Evolutionary conservation across 2,888 invertebrate species (phyloP), one percentile per base, ranked within the genome.

Genomic region (Agriopis aurantiaria): DNA sequence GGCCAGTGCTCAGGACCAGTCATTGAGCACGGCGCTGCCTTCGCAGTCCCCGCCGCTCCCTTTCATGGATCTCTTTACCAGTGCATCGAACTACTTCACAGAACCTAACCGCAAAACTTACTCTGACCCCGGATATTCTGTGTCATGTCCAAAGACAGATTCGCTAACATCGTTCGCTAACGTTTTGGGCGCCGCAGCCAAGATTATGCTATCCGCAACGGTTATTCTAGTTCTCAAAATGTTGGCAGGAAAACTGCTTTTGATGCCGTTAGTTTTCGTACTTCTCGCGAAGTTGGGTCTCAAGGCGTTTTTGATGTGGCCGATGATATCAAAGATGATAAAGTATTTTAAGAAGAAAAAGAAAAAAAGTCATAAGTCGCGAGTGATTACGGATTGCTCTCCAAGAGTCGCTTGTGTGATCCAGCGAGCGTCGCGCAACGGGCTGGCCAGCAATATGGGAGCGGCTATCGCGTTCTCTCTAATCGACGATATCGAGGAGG

Each of bases 281-380:
- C 73, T 94, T 49, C 77, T 92, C 40, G 86, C 85, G n/a, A 95
- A 94, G 79, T 77, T 93, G 64, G 91, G 93, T 52, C 76, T 94
- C 48, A 95, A 95, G 78, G 86, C 90, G 2, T 79, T 91, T 56
- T 76, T 95, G 23, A 79, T 95, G 9, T 94, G 94, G 93, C 95
- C 95, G 0, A 88, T 94, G 80, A 84, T 94, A 84, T 85, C 91
- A 12, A 93, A 91, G 79, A 86, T 94, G 85, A 85, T 92, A 51
- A 93, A 92, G 74, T 90, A 90, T 77, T 90, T 92, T 64, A 92
- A 90, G 79, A 91, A 88, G 82, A 93, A 93, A 83, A 91, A 88
- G 86, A 90, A 86, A 80, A 92, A 91, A 80, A 86, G 85, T 8
- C 79, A 82, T 23, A 88, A 89, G 75, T 89, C 89, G 5, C 85